These are phyloP conservation scores for Crematogaster levior DNA, from an alignment of 2,888 invertebrate genomes.

Conservation along the genomic window DNA sequence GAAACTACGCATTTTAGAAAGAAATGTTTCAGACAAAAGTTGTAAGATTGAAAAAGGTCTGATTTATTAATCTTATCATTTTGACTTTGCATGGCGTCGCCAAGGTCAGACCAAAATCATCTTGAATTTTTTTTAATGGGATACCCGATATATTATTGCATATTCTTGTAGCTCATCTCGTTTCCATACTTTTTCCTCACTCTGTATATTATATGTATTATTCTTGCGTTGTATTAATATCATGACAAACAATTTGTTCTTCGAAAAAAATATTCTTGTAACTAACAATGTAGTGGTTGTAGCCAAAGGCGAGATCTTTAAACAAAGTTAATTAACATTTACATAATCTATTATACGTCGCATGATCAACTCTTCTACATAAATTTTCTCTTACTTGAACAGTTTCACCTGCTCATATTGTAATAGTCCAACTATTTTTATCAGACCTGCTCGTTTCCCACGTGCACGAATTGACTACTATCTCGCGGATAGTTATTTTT, in stretches of 20 bases:
- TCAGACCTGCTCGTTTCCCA: slow-evolving; percentile 22
- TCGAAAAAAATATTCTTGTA: neutral
- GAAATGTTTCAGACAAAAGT: no score
- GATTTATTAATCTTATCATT: no score
- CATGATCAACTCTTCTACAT: neutral
- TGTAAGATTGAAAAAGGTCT: no score
- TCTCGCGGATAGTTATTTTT: slow-evolving; percentile 46
- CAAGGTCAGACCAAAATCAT: no score
- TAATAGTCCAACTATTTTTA: slow-evolving; percentile 25
- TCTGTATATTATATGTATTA: no score
- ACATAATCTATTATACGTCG: neutral
- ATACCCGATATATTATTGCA: no score
- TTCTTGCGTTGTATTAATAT: neutral
- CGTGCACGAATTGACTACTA: slow-evolving; percentile 17
- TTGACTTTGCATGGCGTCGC: no score
- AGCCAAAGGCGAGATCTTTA: slow-evolving; percentile 3
- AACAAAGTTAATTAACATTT: neutral
- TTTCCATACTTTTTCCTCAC: no score
- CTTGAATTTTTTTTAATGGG: no score
- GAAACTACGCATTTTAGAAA: no score
- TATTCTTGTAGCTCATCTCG: no score
- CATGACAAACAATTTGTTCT: neutral
- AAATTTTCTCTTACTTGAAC: neutral
- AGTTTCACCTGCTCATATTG: slow-evolving; percentile 8
- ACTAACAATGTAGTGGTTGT: neutral